Conservation (phyloP, 2,888 invertebrate species). For the Campopleginae sp. region DNA sequence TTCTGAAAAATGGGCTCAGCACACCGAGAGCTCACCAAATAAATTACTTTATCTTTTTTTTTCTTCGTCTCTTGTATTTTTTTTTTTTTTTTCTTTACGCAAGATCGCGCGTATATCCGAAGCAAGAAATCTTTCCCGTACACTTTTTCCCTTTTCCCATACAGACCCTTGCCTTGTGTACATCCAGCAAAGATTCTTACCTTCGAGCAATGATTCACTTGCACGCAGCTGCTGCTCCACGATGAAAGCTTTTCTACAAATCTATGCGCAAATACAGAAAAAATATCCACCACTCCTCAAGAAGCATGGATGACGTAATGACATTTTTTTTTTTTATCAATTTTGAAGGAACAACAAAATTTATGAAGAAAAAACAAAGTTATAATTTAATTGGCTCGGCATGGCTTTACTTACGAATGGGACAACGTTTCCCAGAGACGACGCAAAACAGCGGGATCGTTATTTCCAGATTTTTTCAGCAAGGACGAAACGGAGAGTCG, state of each 20-base stretch:
- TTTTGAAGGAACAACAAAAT: not conserved
- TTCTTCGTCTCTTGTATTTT: conserved; percentile 6
- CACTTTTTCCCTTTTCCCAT: conserved; percentile 33
- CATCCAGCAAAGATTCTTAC: conserved; percentile 52
- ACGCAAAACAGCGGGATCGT: not conserved
- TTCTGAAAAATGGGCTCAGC: conserved; percentile 67
- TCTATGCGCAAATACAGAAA: conserved; percentile 39
- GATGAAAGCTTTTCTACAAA: conserved; percentile 34
- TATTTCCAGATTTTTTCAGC: conserved; percentile 16
- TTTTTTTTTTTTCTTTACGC: conserved; percentile 39
- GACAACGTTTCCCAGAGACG: not conserved
- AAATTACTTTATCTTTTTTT: conserved; percentile 60
- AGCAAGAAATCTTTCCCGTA: conserved; percentile 52
- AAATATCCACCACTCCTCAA: conserved; percentile 2
- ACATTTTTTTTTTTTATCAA: conserved; percentile 7
- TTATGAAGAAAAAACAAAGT: conserved; percentile 28
- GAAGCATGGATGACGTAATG: conserved; percentile 5
- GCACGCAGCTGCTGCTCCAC: conserved; percentile 46
- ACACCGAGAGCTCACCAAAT: conserved; percentile 61
- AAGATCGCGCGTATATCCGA: conserved; percentile 19
- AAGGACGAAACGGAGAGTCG: not conserved
- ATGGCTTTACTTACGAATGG: conserved; percentile 2
- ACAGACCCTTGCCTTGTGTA: conserved; percentile 10
- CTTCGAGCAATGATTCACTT: conserved; percentile 40
- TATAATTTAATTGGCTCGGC: conserved; percentile 14